These are phyloP conservation scores for Fissipunctia ypsillon DNA, from an alignment of 2,888 invertebrate species.

Conservation along the genomic window DNA sequence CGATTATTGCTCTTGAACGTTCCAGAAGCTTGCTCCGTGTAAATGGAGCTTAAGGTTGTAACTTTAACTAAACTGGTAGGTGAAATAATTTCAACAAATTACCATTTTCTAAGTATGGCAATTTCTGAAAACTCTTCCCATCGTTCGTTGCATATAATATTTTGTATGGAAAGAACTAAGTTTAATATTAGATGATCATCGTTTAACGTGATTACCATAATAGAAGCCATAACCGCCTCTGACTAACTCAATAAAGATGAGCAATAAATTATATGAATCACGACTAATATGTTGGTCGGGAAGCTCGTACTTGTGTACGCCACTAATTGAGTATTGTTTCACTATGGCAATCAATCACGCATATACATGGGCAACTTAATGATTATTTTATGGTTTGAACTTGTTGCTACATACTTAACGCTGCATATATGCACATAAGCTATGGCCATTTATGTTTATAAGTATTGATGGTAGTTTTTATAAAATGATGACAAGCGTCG, in stretches of 20 bases:
- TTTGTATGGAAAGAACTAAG: background rate
- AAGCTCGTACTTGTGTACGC: background rate
- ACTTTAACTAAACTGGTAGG: background rate
- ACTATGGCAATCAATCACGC: conserved; percentile 18
- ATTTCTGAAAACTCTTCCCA: background rate
- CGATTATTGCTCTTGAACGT: no score
- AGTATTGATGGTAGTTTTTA: background rate
- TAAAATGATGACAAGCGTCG: no score
- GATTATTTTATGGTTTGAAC: conserved; percentile 4
- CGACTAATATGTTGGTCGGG: conserved; percentile 32
- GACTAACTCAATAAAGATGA: conserved; percentile 38
- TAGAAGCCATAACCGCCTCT: background rate
- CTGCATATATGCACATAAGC: background rate
- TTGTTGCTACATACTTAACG: background rate
- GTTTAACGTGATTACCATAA: background rate
- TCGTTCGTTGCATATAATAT: background rate
- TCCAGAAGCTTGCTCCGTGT: no score
- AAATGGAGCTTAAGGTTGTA: no score
- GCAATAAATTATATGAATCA: conserved; percentile 47
- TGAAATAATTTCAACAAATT: background rate
- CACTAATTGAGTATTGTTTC: conserved; percentile 46
- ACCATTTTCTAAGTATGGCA: background rate
- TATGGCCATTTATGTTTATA: background rate
- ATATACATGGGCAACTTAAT: conserved; percentile 5
- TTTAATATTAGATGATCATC: background rate